Evolutionary conservation across 2,888 invertebrate species (phyloP).

Genomic region (Lottia gigantea): DNA sequence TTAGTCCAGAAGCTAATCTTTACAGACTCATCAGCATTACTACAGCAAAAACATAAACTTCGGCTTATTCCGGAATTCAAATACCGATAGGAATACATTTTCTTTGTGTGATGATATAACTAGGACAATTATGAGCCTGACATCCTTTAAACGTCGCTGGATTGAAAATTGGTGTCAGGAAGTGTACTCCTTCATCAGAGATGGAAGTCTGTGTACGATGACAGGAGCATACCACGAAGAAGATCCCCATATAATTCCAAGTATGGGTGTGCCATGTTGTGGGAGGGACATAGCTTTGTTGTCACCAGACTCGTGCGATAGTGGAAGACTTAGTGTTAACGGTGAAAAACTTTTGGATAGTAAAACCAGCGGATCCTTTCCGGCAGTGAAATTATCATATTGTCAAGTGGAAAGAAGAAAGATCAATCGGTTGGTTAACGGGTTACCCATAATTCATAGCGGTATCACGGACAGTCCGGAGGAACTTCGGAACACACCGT

Average conservation of each 20-base stretch:
- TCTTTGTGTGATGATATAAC: too few relatives aligned
- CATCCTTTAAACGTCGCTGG: slow-evolving; percentile 28
- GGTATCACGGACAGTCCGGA: neutral
- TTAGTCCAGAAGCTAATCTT: too few relatives aligned
- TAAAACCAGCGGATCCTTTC: slow-evolving; percentile 17
- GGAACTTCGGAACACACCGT: neutral
- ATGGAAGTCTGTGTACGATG: slow-evolving; percentile 30
- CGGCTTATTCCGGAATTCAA: too few relatives aligned
- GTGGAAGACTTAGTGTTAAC: neutral
- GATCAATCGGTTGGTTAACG: slow-evolving; percentile 30
- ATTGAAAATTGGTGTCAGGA: slow-evolving; percentile 35
- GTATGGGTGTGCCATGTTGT: neutral
- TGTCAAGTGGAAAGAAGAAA: slow-evolving; percentile 29
- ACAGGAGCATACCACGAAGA: slow-evolving; percentile 2
- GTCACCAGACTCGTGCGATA: neutral
- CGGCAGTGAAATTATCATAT: slow-evolving; percentile 26
- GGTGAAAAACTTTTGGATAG: neutral
- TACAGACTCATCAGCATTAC: too few relatives aligned
- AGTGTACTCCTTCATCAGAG: slow-evolving; percentile 28
- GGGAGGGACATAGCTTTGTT: neutral
- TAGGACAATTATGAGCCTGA: too few relatives aligned
- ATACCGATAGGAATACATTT: too few relatives aligned
- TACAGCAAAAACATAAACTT: too few relatives aligned
- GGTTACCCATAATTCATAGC: slow-evolving; percentile 26
- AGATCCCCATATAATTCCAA: neutral